Conservation (phyloP, 2,888 invertebrate species). For the Aphidius colemani region DNA sequence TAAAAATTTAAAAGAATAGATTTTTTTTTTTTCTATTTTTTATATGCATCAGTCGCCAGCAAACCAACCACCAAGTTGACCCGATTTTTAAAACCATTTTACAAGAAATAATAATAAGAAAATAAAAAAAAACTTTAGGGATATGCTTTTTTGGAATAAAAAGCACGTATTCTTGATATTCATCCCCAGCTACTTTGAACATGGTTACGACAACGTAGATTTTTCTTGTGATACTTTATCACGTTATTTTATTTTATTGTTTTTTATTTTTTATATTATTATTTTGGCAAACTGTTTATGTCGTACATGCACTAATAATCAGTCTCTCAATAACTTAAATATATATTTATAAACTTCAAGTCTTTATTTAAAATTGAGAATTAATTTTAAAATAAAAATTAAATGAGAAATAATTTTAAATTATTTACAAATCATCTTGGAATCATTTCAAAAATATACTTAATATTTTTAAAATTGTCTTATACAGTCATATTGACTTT, state of each 20-base stretch:
- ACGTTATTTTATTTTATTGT: conserved; percentile 29
- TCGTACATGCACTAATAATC: too few relatives aligned
- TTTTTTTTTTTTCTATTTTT: conserved; percentile 3
- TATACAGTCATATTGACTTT: too few relatives aligned
- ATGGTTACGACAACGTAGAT: conserved; percentile 25
- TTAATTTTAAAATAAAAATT: too few relatives aligned
- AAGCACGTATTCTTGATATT: conserved; percentile 24
- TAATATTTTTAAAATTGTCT: too few relatives aligned
- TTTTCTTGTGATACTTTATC: conserved; percentile 37
- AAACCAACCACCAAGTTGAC: conserved; percentile 10
- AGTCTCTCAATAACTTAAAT: too few relatives aligned
- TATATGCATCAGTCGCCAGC: conserved; percentile 14
- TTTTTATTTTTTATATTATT: too few relatives aligned
- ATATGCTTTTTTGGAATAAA: neutral
- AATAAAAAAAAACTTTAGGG: conserved; percentile 27
- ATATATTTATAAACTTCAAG: too few relatives aligned
- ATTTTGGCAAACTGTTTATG: too few relatives aligned
- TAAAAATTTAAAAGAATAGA: neutral
- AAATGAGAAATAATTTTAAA: too few relatives aligned
- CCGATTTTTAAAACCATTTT: conserved; percentile 31
- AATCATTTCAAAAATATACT: too few relatives aligned
- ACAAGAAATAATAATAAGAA: conserved; percentile 21
- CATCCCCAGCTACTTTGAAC: conserved; percentile 16
- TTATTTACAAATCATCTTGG: too few relatives aligned
- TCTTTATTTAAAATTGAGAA: too few relatives aligned